phyloP scores from a whole-genome alignment of 2,888 invertebrate species.

The Clepsis dumicolana region DNA sequence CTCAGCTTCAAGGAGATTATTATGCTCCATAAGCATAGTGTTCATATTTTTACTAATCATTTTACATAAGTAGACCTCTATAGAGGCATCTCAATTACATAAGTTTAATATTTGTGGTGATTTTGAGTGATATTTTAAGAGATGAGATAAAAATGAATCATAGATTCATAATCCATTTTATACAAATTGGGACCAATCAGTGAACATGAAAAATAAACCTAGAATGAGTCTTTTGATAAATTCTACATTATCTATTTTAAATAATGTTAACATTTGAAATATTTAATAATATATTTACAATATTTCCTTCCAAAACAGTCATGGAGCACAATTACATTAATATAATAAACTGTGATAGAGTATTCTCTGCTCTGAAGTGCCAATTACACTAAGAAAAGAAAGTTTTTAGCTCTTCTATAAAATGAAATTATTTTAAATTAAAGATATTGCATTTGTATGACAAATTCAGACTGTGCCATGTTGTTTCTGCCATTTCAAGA shows the following conservation, averaged over 20 bases:
- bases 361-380: slow-evolving; percentile 69
- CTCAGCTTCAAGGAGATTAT: slow-evolving; percentile 79
- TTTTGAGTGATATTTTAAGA: slow-evolving; percentile 26
- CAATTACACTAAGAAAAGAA: slow-evolving; percentile 43
- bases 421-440: slow-evolving; percentile 48
- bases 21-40: slow-evolving; percentile 71
- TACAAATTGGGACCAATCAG: slow-evolving; percentile 60
- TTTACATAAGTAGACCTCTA: slow-evolving; percentile 49
- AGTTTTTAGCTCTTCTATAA: slow-evolving; percentile 36
- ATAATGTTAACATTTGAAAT: slow-evolving; percentile 37
- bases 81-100: slow-evolving; percentile 53
- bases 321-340: slow-evolving; percentile 69
- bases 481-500: slow-evolving; percentile 66
- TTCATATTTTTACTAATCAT: slow-evolving; percentile 49
- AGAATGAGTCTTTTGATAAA: slow-evolving; percentile 9
- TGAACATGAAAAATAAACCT: slow-evolving; percentile 7
- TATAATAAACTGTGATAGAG: slow-evolving; percentile 74
- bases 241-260: slow-evolving; percentile 14
- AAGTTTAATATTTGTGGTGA: slow-evolving; percentile 45
- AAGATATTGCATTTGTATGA: slow-evolving; percentile 45
- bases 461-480: slow-evolving; percentile 70
- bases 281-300: slow-evolving; percentile 45
- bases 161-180: slow-evolving; percentile 56
- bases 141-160: slow-evolving; percentile 55
- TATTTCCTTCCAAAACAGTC: slow-evolving; percentile 53